Base-by-base conservation (phyloP, 1,140 invertebrate species). In the Myzus persicae region DNA sequence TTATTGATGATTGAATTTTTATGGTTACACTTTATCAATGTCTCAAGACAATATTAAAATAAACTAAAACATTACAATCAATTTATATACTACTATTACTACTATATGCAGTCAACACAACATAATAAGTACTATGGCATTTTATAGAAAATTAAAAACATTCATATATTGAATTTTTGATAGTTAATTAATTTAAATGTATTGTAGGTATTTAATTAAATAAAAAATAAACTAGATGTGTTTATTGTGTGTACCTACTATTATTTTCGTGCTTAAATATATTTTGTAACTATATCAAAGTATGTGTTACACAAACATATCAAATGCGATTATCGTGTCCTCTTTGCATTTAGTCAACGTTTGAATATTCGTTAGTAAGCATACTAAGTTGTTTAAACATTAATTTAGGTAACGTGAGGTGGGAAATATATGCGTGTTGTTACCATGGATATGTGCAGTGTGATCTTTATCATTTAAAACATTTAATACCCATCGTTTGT, bases 301-400 rank as follows among this genome's bases (percentile, higher is more conserved):
- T 82, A 24, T 82, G 22, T 7, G 18, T 82, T 82, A 8, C 22
- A 82, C 36, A 2, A 38, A 38, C 20, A 38, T 31, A 42, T 42
- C 24, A 26, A 44, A 85, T 44, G 3, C 31, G 24, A 44, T 5
- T 85, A 26, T 85, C 38, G 24, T 40, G 38, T 84, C 40, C 38
- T 84, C 5, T 84, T 40, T 40, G 40, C 22, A 84, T 40, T 40
- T 84, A 40, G 4, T 40, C 42, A 42, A 9, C 2, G 82, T 40
- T 84, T 42, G 38, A 40, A 84, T 84, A 84, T 84, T 84, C 40
- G 8, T 40, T 84, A 76, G 59, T 76, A 40, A 82, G 81, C 38
- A 26, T 38, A 67, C 3, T 67, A 67, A 84, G 82, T 84, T 84
- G 26, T 84, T 84, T 84, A 84, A 84, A 85, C 14, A 85, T 85